A percentile compares a stretch with the other conserved stretches of the same genome.
These are phyloP conservation scores for Aelia acuminata DNA, from an alignment of 2,888 invertebrate species.

Conservation along the genomic window DNA sequence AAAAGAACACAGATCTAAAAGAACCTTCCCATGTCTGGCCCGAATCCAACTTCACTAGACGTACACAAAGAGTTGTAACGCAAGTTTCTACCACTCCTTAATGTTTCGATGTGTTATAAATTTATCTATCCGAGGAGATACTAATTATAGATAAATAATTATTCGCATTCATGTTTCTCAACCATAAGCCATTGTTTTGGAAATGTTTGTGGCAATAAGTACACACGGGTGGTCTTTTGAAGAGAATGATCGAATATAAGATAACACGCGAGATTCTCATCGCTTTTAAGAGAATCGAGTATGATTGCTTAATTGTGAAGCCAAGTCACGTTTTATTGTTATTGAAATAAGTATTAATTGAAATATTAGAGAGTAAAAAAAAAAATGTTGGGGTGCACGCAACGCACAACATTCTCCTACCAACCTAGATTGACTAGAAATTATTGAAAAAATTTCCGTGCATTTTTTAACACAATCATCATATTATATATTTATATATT, in stretches of 20 bases:
- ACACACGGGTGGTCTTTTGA: background rate
- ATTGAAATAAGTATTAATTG: background rate
- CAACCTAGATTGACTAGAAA: too few relatives aligned
- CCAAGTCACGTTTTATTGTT: background rate
- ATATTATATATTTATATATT: too few relatives aligned
- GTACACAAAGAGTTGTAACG: conserved; percentile 37
- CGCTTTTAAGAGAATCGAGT: background rate
- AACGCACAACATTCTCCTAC: too few relatives aligned
- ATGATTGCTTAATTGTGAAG: background rate
- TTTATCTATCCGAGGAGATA: background rate
- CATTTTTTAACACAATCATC: too few relatives aligned
- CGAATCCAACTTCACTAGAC: background rate
- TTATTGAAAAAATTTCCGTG: too few relatives aligned
- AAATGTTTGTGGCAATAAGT: background rate
- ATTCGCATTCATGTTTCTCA: background rate
- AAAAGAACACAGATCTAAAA: conserved; percentile 6
- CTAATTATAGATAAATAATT: background rate
- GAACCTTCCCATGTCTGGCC: background rate
- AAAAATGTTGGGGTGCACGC: too few relatives aligned
- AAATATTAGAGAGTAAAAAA: too few relatives aligned
- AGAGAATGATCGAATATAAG: background rate
- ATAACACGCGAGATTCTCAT: background rate
- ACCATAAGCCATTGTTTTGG: background rate
- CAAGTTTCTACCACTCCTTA: conserved; percentile 12
- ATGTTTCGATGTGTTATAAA: background rate